A percentile compares a stretch with the other conserved stretches of the same genome.
phyloP scores from a whole-genome alignment of 2,888 invertebrate genomes.

The Chymomyza caudatula region DNA sequence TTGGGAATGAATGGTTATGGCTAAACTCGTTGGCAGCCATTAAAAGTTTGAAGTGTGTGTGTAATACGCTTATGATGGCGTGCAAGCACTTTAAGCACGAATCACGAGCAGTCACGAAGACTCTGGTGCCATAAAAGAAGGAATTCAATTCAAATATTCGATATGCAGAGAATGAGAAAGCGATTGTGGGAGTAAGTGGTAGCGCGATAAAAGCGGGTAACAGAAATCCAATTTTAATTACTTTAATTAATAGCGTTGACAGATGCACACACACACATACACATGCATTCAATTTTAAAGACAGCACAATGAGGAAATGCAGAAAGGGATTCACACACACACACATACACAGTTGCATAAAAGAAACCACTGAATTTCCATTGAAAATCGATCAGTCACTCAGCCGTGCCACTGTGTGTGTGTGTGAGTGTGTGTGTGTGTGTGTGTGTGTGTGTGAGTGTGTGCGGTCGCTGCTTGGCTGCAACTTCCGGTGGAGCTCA shows the following conservation, averaged over 20 bases:
- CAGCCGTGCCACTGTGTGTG: constrained; percentile 2
- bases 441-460: not conserved
- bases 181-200: too few species aligned
- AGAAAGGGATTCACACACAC: constrained; percentile 23
- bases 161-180: not conserved
- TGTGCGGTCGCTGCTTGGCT: constrained; percentile 33
- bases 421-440: not conserved
- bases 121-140: not conserved
- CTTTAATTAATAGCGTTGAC: constrained; percentile 60
- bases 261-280: not conserved
- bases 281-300: not conserved
- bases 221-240: constrained; percentile 52
- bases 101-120: not conserved
- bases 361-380: constrained; percentile 65
- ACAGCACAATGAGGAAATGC: constrained; percentile 1
- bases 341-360: constrained; percentile 35
- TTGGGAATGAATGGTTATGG: not conserved
- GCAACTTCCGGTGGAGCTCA: constrained; percentile 47
- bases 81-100: not conserved
- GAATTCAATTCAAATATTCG: not conserved
- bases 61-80: not conserved
- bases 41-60: not conserved
- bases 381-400: constrained; percentile 64
- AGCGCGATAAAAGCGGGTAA: not conserved
- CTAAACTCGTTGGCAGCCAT: not conserved